Evolutionary conservation across 2,888 invertebrate species (phyloP).

Genomic region (Gasteruption jaculator): DNA sequence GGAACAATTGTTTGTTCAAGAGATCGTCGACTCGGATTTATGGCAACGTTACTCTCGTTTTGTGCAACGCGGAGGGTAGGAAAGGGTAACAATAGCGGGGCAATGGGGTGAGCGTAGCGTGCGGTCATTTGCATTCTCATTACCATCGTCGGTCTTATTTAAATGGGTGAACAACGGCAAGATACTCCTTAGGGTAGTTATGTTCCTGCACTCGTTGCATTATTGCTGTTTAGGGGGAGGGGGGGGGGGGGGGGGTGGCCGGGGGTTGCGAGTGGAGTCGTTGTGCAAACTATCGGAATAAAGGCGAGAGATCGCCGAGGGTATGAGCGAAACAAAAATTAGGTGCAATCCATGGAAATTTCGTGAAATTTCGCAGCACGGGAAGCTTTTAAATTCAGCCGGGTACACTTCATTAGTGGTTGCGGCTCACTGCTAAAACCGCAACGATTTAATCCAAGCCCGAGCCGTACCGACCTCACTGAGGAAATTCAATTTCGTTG

Average conservation of each 20-base stretch:
- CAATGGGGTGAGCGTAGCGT: conserved; percentile 28
- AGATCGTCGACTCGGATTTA: too few species aligned
- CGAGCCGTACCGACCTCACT: conserved; percentile 21
- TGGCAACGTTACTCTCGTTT: too few species aligned
- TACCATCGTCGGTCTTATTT: conserved; percentile 44
- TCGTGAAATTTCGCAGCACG: too few species aligned
- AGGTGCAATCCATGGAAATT: too few species aligned
- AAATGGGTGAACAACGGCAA: conserved; percentile 40
- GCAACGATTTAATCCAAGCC: conserved; percentile 42
- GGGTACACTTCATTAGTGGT: conserved; percentile 34
- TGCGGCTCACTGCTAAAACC: conserved; percentile 30
- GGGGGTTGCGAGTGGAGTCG: conserved; percentile 23
- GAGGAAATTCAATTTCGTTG: conserved; percentile 40
- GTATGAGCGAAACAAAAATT: not conserved
- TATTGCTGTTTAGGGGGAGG: too few species aligned
- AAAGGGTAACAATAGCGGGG: too few species aligned
- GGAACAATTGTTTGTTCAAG: too few species aligned
- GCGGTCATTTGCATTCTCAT: conserved; percentile 46
- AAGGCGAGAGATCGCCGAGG: not conserved
- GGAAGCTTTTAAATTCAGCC: conserved; percentile 36
- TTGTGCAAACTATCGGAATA: conserved; percentile 4
- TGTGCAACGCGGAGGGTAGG: too few species aligned
- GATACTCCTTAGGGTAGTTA: too few species aligned
- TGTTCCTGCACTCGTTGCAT: too few species aligned
- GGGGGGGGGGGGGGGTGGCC: conserved; percentile 8